phyloP scores from a whole-genome alignment of 2,113 vertebrate genomes.

The Zapus hudsonius region DNA sequence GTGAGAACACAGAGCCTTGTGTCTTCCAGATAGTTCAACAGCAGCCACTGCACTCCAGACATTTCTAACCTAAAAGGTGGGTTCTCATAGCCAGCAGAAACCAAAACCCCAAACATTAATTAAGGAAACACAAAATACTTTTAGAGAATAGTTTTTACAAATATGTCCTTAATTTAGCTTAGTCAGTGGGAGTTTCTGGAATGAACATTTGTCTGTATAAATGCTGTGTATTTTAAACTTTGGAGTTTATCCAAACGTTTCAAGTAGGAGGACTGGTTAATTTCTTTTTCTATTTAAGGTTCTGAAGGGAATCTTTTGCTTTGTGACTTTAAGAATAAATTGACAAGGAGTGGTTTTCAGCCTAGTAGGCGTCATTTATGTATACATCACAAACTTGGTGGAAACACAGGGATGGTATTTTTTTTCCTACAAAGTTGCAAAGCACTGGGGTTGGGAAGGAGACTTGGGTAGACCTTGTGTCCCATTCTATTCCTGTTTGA shows the following conservation, averaged over 20 bases:
- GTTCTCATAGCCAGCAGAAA: constrained; percentile 4
- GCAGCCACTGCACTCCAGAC: neutral
- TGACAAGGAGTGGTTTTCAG: constrained; percentile 77
- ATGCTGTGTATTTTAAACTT: constrained; percentile 42
- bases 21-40: neutral
- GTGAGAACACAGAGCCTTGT: constrained; percentile 9
- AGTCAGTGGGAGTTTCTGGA: constrained; percentile 37
- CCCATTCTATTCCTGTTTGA: constrained; percentile 69
- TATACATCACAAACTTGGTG: constrained; percentile 78
- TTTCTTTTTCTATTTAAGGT: constrained; percentile 77
- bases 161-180: constrained; percentile 18
- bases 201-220: neutral
- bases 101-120: constrained; percentile 7
- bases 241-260: constrained; percentile 52
- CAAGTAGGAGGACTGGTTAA: constrained; percentile 59
- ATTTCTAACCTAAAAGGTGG: constrained; percentile 12
- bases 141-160: neutral
- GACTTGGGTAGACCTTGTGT: constrained; percentile 76
- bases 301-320: constrained; percentile 68
- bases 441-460: constrained; percentile 72
- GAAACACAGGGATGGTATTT: constrained; percentile 80
- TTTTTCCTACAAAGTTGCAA: constrained; percentile 75
- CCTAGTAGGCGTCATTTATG: constrained; percentile 79
- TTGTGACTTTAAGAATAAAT: constrained; percentile 71
- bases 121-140: constrained; percentile 14